Base-by-base conservation (phyloP, 2,113 vertebrate species). In the Ranitomeya variabilis region DNA sequence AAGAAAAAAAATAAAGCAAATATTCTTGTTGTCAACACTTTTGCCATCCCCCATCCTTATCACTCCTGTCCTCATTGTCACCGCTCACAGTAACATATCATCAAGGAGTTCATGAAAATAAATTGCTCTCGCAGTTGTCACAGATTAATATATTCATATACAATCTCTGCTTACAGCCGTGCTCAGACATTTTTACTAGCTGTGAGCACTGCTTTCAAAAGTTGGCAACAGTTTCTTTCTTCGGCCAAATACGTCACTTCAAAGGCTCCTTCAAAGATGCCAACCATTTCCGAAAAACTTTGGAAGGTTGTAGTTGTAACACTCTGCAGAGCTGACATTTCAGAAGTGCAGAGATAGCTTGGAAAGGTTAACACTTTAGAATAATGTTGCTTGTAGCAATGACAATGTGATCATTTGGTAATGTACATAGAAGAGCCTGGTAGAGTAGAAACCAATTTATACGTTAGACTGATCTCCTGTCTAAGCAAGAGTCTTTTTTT, bases 321-420 rank as follows among this genome's bases (percentile, higher is more conserved):
- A 23, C 79, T 81, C 55, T 37, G 57, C 59, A 62, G 79, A 31
- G 23, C 18, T 62, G 55, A 81, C 79, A 81, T 81, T 81, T 60
- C 37, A 9, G 79, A 5, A 11, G 16, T 37, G 79, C 26, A 18
- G 10, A 21, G 12, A 60, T 80, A 26, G 78, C 13, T 7, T 18
- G 78, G 10, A 45, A 60, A 81, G 37, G 57, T 81, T 60, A 31
- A 62, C 55, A 45, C 16, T 81, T 81, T 81, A 37, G 9, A 37
- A 81, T 81, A 60, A 60, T 45, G 16, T 45, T 81, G 57, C 23
- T 31, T 60, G 57, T 81, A 81, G 79, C 55, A 62, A 62, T 37
- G 23, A 59, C 79, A 81, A 45, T 62, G 23, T 10, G 57, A 31
- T 81, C 51, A 81, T 81, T 81, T 62, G 55, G 6, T 80, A 59